Evolutionary conservation across 2,797 vertebrate species (phyloP).

Genomic region (Numenius phaeopus): DNA sequence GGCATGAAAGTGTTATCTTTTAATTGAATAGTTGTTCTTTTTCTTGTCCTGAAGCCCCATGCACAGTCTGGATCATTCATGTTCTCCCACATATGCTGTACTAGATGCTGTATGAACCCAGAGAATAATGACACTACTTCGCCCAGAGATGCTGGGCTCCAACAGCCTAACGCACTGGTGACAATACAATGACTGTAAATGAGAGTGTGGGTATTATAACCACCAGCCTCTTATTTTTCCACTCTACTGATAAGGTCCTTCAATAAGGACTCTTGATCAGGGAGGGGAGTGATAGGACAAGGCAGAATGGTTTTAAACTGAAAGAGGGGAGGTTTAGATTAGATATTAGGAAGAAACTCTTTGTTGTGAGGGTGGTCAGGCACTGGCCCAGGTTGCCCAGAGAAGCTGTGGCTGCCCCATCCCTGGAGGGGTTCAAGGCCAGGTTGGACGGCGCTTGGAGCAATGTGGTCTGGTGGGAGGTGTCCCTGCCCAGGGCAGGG

Average conservation of each 20-base stretch:
- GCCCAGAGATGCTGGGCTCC: background rate
- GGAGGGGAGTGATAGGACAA: no score
- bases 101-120: background rate
- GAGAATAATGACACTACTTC: background rate
- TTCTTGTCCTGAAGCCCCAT: background rate
- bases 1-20: background rate
- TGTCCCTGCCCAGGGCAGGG: no score
- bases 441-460: no score
- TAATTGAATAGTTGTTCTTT: background rate
- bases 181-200: background rate
- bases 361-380: no score
- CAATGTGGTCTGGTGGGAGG: no score
- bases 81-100: background rate
- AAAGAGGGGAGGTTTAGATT: no score
- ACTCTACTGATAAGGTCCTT: background rate
- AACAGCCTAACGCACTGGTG: rapidly evolving
- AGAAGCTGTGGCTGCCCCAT: no score
- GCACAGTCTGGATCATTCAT: background rate
- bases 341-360: no score
- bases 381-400: no score
- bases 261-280: background rate
- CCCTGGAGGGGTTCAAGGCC: no score
- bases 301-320: no score
- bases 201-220: rapidly evolving
- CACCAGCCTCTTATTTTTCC: background rate